A percentile compares a stretch with the other conserved stretches of the same genome.
Conservation (phyloP, 2,888 invertebrate genomes). For the Halictus quadricinctus region DNA sequence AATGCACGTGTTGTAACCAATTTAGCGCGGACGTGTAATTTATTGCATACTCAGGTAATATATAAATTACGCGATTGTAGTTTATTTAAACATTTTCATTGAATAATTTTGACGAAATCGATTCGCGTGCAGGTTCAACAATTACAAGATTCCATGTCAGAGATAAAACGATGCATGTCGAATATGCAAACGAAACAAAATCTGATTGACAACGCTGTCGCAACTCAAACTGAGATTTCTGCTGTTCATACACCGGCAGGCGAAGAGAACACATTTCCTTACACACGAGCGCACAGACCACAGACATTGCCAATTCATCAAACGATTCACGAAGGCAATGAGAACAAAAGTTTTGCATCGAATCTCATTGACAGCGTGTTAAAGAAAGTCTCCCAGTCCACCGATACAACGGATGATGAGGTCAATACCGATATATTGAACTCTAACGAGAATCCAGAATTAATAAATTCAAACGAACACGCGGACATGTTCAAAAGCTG, state of each 20-base stretch:
- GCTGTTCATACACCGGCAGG: constrained; percentile 89
- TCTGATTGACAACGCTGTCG: constrained; percentile 83
- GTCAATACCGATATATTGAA: constrained; percentile 79
- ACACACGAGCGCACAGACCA: constrained; percentile 75
- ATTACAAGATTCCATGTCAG: constrained; percentile 90
- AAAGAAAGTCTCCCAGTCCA: constrained; percentile 79
- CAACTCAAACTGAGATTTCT: constrained; percentile 91
- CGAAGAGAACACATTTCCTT: constrained; percentile 83
- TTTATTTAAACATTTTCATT: not conserved
- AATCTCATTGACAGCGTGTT: constrained; percentile 74
- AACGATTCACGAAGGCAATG: constrained; percentile 78
- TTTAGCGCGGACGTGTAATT: constrained; percentile 89
- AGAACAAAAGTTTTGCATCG: constrained; percentile 74
- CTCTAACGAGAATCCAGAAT: constrained; percentile 78
- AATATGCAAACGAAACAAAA: constrained; percentile 73
- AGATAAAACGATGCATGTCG: constrained; percentile 89
- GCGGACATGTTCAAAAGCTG: constrained; percentile 79
- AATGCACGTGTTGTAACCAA: constrained; percentile 88
- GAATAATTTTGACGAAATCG: not conserved
- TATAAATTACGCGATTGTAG: constrained; percentile 23
- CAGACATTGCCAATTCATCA: constrained; percentile 79
- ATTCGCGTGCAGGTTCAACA: constrained; percentile 86
- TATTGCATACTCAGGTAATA: constrained; percentile 88
- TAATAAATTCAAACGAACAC: constrained; percentile 72
- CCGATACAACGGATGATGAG: constrained; percentile 79